These are phyloP conservation scores for Dendrolimus punctatus DNA, from an alignment of 1,140 invertebrate species.

Conservation along the genomic window DNA sequence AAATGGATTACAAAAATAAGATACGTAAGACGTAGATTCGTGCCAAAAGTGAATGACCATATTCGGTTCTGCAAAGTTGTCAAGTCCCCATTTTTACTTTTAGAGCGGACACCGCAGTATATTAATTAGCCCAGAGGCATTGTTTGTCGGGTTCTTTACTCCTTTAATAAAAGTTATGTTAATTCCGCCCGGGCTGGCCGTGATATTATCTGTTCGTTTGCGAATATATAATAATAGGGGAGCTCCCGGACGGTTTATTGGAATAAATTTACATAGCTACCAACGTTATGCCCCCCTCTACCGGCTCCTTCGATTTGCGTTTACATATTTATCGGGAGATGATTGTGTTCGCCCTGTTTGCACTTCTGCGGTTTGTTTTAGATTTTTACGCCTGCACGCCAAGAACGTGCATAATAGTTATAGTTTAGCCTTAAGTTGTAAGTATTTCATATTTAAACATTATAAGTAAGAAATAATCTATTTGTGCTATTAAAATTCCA, in stretches of 20 bases:
- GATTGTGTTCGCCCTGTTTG: slow-evolving; percentile 26
- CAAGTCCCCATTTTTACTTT: too few relatives aligned
- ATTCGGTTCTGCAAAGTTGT: neutral
- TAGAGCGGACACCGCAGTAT: slow-evolving; percentile 24
- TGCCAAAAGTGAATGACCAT: neutral
- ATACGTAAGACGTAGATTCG: too few relatives aligned
- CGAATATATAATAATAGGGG: slow-evolving; percentile 65
- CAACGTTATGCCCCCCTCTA: slow-evolving; percentile 41
- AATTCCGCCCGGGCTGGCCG: slow-evolving; percentile 44
- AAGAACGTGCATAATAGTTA: neutral
- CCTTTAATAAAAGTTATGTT: slow-evolving; percentile 69
- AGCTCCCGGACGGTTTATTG: slow-evolving; percentile 51
- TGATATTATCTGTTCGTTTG: slow-evolving; percentile 65
- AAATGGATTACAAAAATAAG: too few relatives aligned
- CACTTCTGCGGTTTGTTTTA: neutral
- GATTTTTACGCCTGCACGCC: too few relatives aligned
- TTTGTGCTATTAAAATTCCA: too few relatives aligned
- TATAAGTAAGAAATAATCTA: too few relatives aligned
- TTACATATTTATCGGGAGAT: slow-evolving; percentile 65
- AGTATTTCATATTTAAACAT: too few relatives aligned
- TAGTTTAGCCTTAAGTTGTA: too few relatives aligned
- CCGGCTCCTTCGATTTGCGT: slow-evolving; percentile 45
- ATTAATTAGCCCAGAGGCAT: slow-evolving; percentile 56
- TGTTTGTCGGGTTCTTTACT: slow-evolving; percentile 53
- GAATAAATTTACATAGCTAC: slow-evolving; percentile 67